phyloP scores from a whole-genome alignment of 2,797 vertebrate species.

The Tragelaphus eurycerus region DNA sequence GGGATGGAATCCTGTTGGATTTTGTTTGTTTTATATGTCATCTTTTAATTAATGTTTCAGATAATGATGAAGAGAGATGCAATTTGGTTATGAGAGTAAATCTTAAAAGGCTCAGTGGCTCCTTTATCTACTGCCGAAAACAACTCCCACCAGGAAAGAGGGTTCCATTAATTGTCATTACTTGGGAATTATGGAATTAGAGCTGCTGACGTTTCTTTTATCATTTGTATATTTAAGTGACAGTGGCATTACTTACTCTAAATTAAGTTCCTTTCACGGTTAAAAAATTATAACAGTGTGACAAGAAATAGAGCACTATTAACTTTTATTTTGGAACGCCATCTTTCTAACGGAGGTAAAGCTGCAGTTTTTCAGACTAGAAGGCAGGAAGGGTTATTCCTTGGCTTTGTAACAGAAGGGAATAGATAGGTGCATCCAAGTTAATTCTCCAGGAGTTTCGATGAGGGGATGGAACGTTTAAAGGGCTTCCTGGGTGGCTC shows the following conservation, averaged over 20 bases:
- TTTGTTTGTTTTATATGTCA: conserved; percentile 63
- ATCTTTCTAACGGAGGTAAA: conserved; percentile 57
- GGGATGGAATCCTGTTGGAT: conserved; percentile 8
- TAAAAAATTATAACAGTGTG: conserved; percentile 50
- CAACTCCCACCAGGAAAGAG: conserved; percentile 61
- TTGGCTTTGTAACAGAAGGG: conserved; percentile 41
- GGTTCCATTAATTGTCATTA: conserved; percentile 75
- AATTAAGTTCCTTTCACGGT: conserved; percentile 68
- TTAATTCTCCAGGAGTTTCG: conserved; percentile 56
- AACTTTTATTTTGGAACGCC: conserved; percentile 53
- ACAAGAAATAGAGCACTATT: conserved; percentile 50
- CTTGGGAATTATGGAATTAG: conserved; percentile 71
- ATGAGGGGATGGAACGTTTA: not conserved
- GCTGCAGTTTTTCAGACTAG: not conserved
- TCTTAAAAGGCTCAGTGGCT: conserved; percentile 71
- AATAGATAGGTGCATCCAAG: not conserved
- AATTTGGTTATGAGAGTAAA: conserved; percentile 63
- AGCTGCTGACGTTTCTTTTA: conserved; percentile 66
- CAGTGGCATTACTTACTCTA: conserved; percentile 72
- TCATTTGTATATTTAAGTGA: conserved; percentile 73
- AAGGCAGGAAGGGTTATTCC: conserved; percentile 20
- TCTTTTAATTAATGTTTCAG: conserved; percentile 79
- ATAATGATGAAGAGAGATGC: conserved; percentile 63
- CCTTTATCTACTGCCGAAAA: conserved; percentile 66
- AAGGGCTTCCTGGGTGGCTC: not conserved